Conservation (phyloP, 2,113 vertebrate species). For the Notarius quadriscutis region DNA sequence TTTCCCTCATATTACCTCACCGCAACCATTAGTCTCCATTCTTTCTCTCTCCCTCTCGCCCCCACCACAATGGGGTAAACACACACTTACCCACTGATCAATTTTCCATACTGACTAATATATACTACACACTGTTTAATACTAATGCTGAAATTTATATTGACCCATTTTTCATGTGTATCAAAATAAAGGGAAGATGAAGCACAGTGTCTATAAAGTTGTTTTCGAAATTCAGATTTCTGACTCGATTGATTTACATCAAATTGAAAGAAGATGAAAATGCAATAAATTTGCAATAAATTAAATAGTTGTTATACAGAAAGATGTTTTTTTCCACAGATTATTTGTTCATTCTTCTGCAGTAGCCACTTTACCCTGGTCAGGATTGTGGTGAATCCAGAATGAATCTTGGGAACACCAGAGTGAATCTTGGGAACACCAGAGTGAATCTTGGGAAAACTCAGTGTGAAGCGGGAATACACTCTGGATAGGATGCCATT, state of each 20-base stretch:
- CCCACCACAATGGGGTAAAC: slow-evolving; percentile 19
- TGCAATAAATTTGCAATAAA: neutral
- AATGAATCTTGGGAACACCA: neutral
- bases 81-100: neutral
- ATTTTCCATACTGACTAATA: slow-evolving; percentile 19
- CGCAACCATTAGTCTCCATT: slow-evolving; percentile 51
- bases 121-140: neutral
- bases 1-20: slow-evolving; percentile 49
- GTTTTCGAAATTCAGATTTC: neutral
- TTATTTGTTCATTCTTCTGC: neutral
- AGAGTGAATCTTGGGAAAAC: no score
- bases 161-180: neutral
- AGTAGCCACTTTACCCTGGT: neutral
- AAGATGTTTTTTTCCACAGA: neutral
- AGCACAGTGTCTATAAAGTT: neutral
- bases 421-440: no score
- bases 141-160: neutral
- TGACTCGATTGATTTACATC: neutral
- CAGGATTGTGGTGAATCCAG: neutral
- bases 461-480: no score
- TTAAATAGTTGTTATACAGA: neutral
- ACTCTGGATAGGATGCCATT: neutral
- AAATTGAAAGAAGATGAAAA: neutral
- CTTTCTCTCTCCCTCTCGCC: slow-evolving; percentile 24
- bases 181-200: neutral